Evolutionary conservation across 2,797 vertebrate species (phyloP), one percentile per base, ranked within the genome.

Genomic region (Choloepus didactylus): DNA sequence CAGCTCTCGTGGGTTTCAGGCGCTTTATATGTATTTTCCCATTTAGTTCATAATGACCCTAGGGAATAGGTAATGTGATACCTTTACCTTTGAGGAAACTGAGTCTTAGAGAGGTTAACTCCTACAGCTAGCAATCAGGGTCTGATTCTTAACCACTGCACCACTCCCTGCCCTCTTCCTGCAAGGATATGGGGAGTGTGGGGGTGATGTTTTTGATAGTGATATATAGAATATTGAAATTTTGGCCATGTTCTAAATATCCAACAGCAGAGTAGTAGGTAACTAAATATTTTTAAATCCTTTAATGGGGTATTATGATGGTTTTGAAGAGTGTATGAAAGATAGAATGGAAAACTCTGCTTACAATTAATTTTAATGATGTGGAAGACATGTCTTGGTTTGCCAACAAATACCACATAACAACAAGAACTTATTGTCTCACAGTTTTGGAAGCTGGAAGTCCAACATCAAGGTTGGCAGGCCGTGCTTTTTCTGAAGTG

Each of bases 211-310:
- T 51, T 84, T 75, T 35, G 23, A 76, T 5, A 18, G 19, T 70
- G 4, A 66, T 93, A 66, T 60, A 85, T 66, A 60, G 54, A 76
- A 89, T 88, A 70, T n/a, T 60, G 41, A 93, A 66, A 72, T 76
- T 83, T 16, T 89, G 27, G 46, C 29, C 11, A 21, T 38, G 18
- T 44, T 72, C 41, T 70, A 77, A 82, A 83, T 72, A 72, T n/a
- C 2, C 31, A 90, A 49, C 19, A 46, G 73, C 54, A 88, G 19
- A 95, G n/a, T 67, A 69, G 29, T 59, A 29, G 51, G 56, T 84
- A 75, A 72, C 16, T 41, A 70, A 82, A 35, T 59, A 44, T 81
- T 82, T 92, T 79, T 66, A 70, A 69, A 56, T 69, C 7, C 12
- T 89, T 87, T 84, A 49, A 54, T 82, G 44, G 27, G 49, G 29